phyloP scores from a whole-genome alignment of 2,888 invertebrate species.

The Scelioninae gen. 2 region DNA sequence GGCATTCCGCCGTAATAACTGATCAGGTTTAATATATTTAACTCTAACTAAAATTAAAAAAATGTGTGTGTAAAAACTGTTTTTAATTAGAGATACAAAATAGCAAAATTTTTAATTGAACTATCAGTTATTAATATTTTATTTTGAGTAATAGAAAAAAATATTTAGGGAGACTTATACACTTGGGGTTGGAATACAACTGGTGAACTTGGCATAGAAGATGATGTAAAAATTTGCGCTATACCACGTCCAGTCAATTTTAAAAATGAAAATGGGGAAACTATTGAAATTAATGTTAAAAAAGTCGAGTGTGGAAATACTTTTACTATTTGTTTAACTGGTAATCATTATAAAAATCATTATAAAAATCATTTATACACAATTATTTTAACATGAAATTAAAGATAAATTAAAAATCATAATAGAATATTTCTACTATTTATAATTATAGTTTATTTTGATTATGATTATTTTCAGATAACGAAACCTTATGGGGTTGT shows the following conservation, averaged over 20 bases:
- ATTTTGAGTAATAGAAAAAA: too few species aligned
- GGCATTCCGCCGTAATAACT: slow-evolving; percentile 90
- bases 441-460: neutral
- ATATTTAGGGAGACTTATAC: slow-evolving; percentile 87
- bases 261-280: slow-evolving; percentile 62
- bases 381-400: too few species aligned
- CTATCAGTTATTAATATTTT: slow-evolving; percentile 5
- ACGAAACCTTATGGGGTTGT: slow-evolving; percentile 82
- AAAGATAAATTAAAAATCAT: too few species aligned
- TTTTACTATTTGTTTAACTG: slow-evolving; percentile 83
- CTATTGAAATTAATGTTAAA: slow-evolving; percentile 72
- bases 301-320: slow-evolving; percentile 85
- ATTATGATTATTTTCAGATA: slow-evolving; percentile 75
- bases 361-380: too few species aligned
- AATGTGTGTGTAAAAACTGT: too few species aligned
- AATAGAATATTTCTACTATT: too few species aligned
- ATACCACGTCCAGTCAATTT: slow-evolving; percentile 77
- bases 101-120: neutral
- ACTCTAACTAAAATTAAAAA: too few species aligned
- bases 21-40: slow-evolving; percentile 74
- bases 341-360: too few species aligned
- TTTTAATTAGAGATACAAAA: too few species aligned
- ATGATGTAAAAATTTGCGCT: slow-evolving; percentile 74
- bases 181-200: slow-evolving; percentile 94
- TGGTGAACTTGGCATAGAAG: slow-evolving; percentile 86